These are phyloP conservation scores for Trachurus trachurus DNA, from an alignment of 2,797 vertebrate species.

Conservation along the genomic window DNA sequence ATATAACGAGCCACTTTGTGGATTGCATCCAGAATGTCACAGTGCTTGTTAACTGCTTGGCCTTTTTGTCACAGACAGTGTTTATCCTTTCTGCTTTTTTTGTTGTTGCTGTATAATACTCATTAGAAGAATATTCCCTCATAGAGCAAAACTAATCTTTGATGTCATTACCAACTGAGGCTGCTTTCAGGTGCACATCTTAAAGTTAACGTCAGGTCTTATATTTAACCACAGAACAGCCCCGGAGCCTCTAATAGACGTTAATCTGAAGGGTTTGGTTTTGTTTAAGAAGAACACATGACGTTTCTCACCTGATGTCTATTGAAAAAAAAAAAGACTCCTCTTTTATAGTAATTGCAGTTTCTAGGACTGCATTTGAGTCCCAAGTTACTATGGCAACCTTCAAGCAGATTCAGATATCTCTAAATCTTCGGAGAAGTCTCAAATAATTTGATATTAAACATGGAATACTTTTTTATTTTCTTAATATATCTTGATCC, in stretches of 20 bases:
- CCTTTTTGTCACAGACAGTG: slow-evolving; percentile 70
- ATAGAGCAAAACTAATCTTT: slow-evolving; percentile 69
- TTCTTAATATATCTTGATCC: not conserved
- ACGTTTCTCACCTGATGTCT: slow-evolving; percentile 63
- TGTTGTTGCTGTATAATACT: slow-evolving; percentile 50
- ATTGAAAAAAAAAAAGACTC: slow-evolving; percentile 15
- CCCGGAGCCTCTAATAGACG: slow-evolving; percentile 55
- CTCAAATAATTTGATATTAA: slow-evolving; percentile 26
- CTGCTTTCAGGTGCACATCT: slow-evolving; percentile 69
- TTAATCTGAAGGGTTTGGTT: slow-evolving; percentile 49
- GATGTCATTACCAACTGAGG: slow-evolving; percentile 70
- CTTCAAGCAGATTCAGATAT: slow-evolving; percentile 14
- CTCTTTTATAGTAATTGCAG: slow-evolving; percentile 53
- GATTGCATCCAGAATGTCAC: slow-evolving; percentile 79
- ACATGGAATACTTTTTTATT: slow-evolving; percentile 19
- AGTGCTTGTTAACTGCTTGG: slow-evolving; percentile 78
- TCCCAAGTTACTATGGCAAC: slow-evolving; percentile 58
- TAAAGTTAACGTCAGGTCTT: slow-evolving; percentile 64
- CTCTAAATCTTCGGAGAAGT: slow-evolving; percentile 26
- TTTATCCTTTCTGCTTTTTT: slow-evolving; percentile 46
- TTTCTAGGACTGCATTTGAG: slow-evolving; percentile 43
- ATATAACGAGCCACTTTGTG: slow-evolving; percentile 80
- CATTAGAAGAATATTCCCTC: slow-evolving; percentile 57
- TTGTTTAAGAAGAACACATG: slow-evolving; percentile 38
- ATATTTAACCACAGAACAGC: slow-evolving; percentile 58